A percentile compares a stretch with the other conserved stretches of the same genome.
These are phyloP conservation scores for Nothocercus julius DNA, from an alignment of 2,113 vertebrate genomes.

Conservation along the genomic window DNA sequence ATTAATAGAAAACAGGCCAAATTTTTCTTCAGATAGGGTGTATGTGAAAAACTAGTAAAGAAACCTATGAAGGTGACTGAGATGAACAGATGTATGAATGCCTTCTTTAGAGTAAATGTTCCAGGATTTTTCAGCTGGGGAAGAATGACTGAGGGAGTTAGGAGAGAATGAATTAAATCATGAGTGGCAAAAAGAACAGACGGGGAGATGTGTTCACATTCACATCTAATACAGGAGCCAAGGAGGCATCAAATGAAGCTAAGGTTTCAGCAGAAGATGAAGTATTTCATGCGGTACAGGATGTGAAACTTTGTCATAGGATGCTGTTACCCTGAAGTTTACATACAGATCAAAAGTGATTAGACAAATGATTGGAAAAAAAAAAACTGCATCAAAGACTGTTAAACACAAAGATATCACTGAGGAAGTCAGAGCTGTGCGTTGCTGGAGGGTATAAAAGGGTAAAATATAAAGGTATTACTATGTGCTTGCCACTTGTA, in stretches of 20 bases:
- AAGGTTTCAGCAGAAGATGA: not conserved
- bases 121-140: too few species aligned
- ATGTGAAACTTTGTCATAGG: not conserved
- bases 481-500: accelerated
- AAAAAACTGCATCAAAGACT: not conserved
- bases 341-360: not conserved
- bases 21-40: too few species aligned
- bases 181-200: not conserved
- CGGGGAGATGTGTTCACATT: not conserved
- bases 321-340: not conserved
- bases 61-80: too few species aligned
- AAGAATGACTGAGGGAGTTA: too few species aligned
- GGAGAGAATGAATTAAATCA: too few species aligned
- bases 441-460: not conserved
- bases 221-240: not conserved
- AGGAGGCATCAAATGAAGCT: not conserved
- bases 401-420: not conserved
- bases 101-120: too few species aligned
- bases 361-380: not conserved
- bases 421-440: not conserved
- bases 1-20: not conserved
- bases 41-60: too few species aligned
- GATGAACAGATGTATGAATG: too few species aligned
- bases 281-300: not conserved
- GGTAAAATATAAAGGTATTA: not conserved